Evolutionary conservation across 2,113 vertebrate genomes (phyloP), one percentile per base, ranked within the genome.

Genomic region (Dasyornis broadbenti): DNA sequence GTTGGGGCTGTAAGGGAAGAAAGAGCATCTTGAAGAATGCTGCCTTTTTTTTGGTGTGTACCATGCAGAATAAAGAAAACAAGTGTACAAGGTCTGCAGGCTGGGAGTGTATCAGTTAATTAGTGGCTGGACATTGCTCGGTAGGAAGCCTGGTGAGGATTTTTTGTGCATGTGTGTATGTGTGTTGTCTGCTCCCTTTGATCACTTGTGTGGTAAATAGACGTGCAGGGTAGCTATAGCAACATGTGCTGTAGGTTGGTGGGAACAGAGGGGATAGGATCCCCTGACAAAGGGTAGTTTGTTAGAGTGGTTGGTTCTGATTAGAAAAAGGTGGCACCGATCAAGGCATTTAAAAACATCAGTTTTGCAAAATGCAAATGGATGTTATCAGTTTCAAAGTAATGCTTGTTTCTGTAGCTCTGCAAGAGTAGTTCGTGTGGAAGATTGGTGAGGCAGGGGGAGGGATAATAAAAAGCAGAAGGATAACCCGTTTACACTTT

Each of bases 141-240:
- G 61, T 96, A 97, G 96, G 97, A 98, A 98, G 98, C 98, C 98
- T 98, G 98, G 97, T 3, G 83, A 97, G 95, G 61, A 76, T 85
- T 97, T 97, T 96, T 73, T 94, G 45, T 92, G 86, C 11, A 9
- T 95, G 72, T 95, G 71, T 86, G 37, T 89, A 54, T 97, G 94
- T 96, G 95, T 93, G 97, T 97, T 97, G 98, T 96, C 96, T 97
- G 95, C 94, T 95, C 76, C 94, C 97, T 98, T 98, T 98, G 98
- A 99, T 98, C 98, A 96, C 96, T 97, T 97, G 95, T 98, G 97
- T 98, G 98, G 98, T 98, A 98, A 98, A 98, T 97, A 98, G 96
- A 98, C 97, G 91, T 97, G 97, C 96, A 94, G 95, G 83, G 98
- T 99, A 98, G 95, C 98, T 98, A 98, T 98, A 98, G 98, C 95